Base-by-base conservation (phyloP, 2,113 vertebrate genomes). In the Phodopus roborovskii region DNA sequence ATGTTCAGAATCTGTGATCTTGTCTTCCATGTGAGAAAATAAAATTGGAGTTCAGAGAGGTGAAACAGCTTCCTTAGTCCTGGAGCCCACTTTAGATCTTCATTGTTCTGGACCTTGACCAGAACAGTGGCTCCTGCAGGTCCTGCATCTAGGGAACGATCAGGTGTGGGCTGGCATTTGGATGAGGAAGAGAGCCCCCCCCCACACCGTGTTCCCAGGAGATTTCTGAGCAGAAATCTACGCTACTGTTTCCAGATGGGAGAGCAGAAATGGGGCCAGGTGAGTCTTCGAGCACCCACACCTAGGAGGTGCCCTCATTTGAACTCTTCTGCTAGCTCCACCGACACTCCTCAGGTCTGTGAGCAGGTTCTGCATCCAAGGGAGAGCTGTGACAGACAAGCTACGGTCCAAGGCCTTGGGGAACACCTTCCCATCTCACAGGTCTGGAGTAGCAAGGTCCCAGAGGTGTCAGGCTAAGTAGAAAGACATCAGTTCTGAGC, bases 241-340 rank as follows among this genome's bases (percentile, higher is more conserved):
- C 39, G 33, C 60, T 42, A 56, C n/a, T 3, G 0, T 83, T 86
- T 96, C 26, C 45, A 73, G 45, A 33, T 30, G 42, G 77, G 30
- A 77, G 70, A 60, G 24, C 53, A 92, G 94, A 50, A 79, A 82
- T 64, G 42, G 30, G 45, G 74, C 39, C 56, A 64, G 74, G 39
- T 53, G 71, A 81, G 39, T 64, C 66, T n/a, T 60, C 2, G 0
- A 0, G 20, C 48, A 91, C 30, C 17, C 42, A 15, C 62, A 24
- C 53, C 24, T 11, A 24, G 78, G 74, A 78, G 68, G 36, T 0
- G 4, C 79, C 82, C 62, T 84, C 36, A 62, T 94, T 82, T 78
- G 53, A 89, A 81, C 48, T 77, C 50, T 79, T 92, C 89, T 88
- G 74, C 92, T 68, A 87, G 78, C 75, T 96, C 33, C 33, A 24